A percentile compares a stretch with the other conserved stretches of the same genome.
Conservation (phyloP, 2,888 invertebrate genomes). For the Drosophila vallismaia region DNA sequence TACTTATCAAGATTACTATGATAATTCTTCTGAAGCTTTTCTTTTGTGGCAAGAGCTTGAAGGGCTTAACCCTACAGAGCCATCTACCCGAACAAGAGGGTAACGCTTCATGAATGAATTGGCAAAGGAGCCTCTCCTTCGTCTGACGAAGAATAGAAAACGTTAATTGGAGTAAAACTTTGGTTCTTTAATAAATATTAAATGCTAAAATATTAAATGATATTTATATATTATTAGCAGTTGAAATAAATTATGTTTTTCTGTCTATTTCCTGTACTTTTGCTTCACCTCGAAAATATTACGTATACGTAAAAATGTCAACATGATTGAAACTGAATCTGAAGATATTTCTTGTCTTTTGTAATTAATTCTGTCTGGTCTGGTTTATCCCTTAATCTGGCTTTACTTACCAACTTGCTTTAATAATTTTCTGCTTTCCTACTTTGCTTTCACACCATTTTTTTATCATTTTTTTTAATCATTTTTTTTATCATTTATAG, state of each 20-base stretch:
- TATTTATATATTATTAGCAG: background rate
- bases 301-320: background rate
- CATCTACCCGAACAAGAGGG: background rate
- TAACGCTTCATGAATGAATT: conserved; percentile 22
- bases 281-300: background rate
- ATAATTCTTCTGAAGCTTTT: conserved; percentile 27
- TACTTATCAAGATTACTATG: conserved; percentile 45
- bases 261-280: too few species aligned
- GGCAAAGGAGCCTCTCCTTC: background rate
- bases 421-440: conserved; percentile 15
- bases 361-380: conserved; percentile 62
- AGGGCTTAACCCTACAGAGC: conserved; percentile 21
- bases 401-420: conserved; percentile 7
- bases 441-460: background rate
- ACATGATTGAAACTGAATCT: too few species aligned
- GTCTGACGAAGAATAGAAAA: background rate
- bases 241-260: background rate
- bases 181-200: background rate
- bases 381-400: conserved; percentile 54
- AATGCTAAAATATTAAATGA: background rate
- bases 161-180: background rate
- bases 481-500: conserved; percentile 38
- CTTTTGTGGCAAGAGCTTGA: conserved; percentile 15
- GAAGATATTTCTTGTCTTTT: conserved; percentile 33
- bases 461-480: background rate